Conservation (phyloP, 2,113 vertebrate genomes). For the Bubalus kerabau region DNA sequence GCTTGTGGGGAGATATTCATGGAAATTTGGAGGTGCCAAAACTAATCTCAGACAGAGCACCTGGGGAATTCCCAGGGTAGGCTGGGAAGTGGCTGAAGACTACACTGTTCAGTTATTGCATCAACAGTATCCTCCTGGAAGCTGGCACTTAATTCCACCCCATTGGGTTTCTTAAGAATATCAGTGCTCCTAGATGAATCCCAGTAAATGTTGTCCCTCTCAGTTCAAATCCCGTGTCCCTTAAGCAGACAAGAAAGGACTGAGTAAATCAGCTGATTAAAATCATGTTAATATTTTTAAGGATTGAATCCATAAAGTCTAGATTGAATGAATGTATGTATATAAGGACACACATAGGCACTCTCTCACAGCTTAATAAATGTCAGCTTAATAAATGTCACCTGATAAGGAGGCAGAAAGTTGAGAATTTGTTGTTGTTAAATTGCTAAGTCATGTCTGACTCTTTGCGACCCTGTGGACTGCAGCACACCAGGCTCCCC, state of each 20-base stretch:
- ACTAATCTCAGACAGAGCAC: background rate
- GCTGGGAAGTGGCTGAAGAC: background rate
- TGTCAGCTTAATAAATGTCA: rapidly evolving
- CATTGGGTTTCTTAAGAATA: background rate
- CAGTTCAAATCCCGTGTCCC: background rate
- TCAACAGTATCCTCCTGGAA: rapidly evolving
- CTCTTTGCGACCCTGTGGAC: background rate
- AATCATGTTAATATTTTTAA: background rate
- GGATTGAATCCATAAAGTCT: background rate
- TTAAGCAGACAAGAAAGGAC: no score
- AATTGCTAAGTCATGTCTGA: background rate
- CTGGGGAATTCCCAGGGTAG: background rate
- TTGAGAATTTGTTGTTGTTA: background rate
- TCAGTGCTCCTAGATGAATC: no score
- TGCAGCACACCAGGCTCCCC: background rate
- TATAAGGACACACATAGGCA: rapidly evolving
- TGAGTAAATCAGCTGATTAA: background rate
- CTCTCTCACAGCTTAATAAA: no score
- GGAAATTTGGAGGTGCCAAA: background rate
- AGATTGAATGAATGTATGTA: rapidly evolving
- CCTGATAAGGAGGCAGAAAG: rapidly evolving
- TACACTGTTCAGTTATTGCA: rapidly evolving
- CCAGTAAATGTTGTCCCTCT: background rate
- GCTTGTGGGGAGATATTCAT: background rate
- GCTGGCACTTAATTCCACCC: no score